phyloP scores from a whole-genome alignment of 2,113 vertebrate genomes.

The Phoenicopterus ruber region DNA sequence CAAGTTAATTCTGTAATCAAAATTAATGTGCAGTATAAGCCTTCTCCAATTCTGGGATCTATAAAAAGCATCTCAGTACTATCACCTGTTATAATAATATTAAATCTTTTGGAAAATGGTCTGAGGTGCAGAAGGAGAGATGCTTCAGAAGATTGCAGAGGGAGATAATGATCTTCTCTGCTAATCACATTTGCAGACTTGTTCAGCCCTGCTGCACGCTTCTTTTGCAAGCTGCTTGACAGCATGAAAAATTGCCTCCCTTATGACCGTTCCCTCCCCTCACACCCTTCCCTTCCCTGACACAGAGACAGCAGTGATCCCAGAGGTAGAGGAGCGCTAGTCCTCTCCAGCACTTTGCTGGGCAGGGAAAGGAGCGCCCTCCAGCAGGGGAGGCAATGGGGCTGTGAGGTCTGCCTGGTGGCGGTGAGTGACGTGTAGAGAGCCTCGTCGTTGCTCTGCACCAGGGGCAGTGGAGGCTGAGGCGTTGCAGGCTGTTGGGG shows the following conservation, averaged over 20 bases:
- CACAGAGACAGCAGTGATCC: not conserved
- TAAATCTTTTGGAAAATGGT: not conserved
- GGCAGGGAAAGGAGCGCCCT: not conserved
- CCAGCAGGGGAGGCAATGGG: not conserved
- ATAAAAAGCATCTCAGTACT: not conserved
- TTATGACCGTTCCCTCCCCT: not conserved
- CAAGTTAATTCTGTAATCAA: not conserved
- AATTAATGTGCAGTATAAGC: not conserved
- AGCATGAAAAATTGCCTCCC: not conserved
- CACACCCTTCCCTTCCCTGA: not conserved
- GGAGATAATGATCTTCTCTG: not conserved
- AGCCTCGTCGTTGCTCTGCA: not conserved
- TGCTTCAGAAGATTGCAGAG: not conserved
- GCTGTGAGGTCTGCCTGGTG: fast-evolving
- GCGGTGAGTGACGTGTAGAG: not conserved
- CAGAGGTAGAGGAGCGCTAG: fast-evolving
- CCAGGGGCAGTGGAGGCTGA: not conserved
- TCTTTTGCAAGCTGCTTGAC: not conserved
- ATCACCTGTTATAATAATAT: not conserved
- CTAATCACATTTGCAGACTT: not conserved
- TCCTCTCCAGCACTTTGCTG: not conserved
- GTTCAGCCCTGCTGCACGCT: not conserved
- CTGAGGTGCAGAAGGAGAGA: not conserved
- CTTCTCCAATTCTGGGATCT: not conserved
- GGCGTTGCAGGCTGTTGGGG: not conserved